phyloP scores from a whole-genome alignment of 2,888 invertebrate species.

The Sisyra terminalis region DNA sequence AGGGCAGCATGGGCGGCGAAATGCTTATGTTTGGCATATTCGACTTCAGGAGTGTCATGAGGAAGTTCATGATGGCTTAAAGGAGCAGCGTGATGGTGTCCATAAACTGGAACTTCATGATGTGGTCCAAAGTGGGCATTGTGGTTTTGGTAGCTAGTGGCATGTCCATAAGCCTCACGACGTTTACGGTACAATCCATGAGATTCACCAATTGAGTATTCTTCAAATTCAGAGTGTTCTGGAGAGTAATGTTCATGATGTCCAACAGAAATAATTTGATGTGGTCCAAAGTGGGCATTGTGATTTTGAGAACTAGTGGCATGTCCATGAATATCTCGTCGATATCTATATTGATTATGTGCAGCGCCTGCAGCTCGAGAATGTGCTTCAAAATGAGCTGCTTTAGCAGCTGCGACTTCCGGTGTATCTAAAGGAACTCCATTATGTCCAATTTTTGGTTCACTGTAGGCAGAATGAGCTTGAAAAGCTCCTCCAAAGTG shows the following conservation, averaged over 20 bases:
- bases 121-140: constrained; percentile 2
- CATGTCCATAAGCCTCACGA: background rate
- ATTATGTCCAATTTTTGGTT: constrained; percentile 6
- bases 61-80: constrained; percentile 6
- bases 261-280: constrained; percentile 2
- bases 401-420: constrained; percentile 6
- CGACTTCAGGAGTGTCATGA: constrained; percentile 10
- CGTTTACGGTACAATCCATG: background rate
- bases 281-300: constrained; percentile 2
- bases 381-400: constrained; percentile 6
- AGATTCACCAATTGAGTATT: background rate
- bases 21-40: constrained; percentile 6
- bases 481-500: too few species aligned
- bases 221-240: background rate
- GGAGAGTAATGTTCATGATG: background rate
- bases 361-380: background rate
- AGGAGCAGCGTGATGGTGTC: constrained; percentile 1
- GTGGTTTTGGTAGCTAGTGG: constrained; percentile 1
- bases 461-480: background rate
- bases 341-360: background rate
- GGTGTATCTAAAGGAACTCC: constrained; percentile 8
- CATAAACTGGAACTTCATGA: constrained; percentile 2
- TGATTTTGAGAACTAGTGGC: constrained; percentile 4
- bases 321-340: background rate
- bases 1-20: constrained; percentile 8